Percentiles rank a stretch among this genome's conserved stretches.
Evolutionary conservation across 2,888 invertebrate genomes (phyloP).

Genomic region (Netelia melanura): DNA sequence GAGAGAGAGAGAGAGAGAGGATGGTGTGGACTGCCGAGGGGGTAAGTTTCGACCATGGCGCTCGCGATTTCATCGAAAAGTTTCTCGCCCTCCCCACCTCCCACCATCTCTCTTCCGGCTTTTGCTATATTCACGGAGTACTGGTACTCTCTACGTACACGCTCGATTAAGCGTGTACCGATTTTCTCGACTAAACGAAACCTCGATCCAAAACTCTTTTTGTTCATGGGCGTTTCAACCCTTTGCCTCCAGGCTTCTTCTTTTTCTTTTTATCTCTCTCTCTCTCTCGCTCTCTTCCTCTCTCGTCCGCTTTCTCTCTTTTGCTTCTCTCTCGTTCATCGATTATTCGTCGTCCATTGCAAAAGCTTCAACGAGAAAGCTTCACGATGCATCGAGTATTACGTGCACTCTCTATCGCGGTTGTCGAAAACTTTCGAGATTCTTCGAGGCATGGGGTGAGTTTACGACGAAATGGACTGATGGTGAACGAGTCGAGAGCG

Average conservation of each 20-base stretch:
- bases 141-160: slow-evolving; percentile 43
- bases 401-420: slow-evolving; percentile 13
- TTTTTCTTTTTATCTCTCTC: slow-evolving; percentile 27
- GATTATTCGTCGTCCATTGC: slow-evolving; percentile 65
- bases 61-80: slow-evolving; percentile 82
- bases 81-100: slow-evolving; percentile 70
- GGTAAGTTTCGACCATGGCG: slow-evolving; percentile 77
- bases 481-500: background rate
- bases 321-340: slow-evolving; percentile 26
- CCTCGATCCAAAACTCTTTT: slow-evolving; percentile 56
- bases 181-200: slow-evolving; percentile 70
- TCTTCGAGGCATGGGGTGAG: slow-evolving; percentile 25
- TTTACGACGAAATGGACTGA: slow-evolving; percentile 41
- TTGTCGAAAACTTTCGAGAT: slow-evolving; percentile 40
- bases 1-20: slow-evolving; percentile 31
- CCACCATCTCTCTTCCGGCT: slow-evolving; percentile 18
- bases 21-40: slow-evolving; percentile 34
- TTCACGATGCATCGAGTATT: slow-evolving; percentile 25
- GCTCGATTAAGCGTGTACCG: slow-evolving; percentile 74
- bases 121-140: slow-evolving; percentile 6
- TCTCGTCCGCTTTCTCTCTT: slow-evolving; percentile 15
- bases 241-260: slow-evolving; percentile 59
- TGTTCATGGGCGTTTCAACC: slow-evolving; percentile 54
- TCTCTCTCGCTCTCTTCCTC: slow-evolving; percentile 44
- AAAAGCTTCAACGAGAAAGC: slow-evolving; percentile 23